Percentiles rank a stretch among this genome's conserved stretches.
Evolutionary conservation across 2,797 vertebrate genomes (phyloP).

Genomic region (Dipus sagitta): DNA sequence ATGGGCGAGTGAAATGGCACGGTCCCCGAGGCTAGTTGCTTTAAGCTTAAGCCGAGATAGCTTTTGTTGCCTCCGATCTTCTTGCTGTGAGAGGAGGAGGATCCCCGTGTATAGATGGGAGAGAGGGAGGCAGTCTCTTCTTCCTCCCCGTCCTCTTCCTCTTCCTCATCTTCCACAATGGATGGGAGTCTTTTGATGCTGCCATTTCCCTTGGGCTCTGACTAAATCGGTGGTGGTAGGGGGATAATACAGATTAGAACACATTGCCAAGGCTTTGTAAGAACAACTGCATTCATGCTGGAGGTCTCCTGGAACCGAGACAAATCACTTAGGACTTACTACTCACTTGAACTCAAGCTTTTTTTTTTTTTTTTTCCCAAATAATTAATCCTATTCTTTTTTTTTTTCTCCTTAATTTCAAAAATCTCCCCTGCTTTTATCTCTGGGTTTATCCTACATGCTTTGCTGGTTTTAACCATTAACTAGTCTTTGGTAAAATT

Average conservation of each 20-base stretch:
- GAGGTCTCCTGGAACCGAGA: conserved; percentile 24
- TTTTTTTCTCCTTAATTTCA: neutral
- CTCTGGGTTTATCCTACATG: neutral
- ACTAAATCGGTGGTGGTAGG: conserved; percentile 82
- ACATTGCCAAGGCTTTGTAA: conserved; percentile 49
- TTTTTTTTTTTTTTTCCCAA: neutral
- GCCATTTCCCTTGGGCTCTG: conserved; percentile 90
- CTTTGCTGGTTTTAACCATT: neutral
- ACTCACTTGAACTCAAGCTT: neutral
- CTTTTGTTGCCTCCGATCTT: conserved; percentile 86
- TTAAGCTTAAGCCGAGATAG: conserved; percentile 89
- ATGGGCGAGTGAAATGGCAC: conserved; percentile 90
- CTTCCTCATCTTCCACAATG: conserved; percentile 90
- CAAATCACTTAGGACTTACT: conserved; percentile 7
- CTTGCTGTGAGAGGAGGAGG: conserved; percentile 85
- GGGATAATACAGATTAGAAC: neutral
- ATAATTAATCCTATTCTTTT: neutral
- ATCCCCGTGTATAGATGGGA: conserved; percentile 86
- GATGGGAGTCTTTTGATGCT: conserved; percentile 89
- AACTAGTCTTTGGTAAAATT: neutral
- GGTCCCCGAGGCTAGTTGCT: conserved; percentile 88
- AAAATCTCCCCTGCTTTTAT: neutral
- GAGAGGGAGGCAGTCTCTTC: conserved; percentile 87
- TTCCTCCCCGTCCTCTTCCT: conserved; percentile 87
- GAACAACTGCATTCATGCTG: neutral